Evolutionary conservation across 2,888 invertebrate genomes (phyloP), one percentile per base, ranked within the genome.

Genomic region (Polyommatus iphigenia): DNA sequence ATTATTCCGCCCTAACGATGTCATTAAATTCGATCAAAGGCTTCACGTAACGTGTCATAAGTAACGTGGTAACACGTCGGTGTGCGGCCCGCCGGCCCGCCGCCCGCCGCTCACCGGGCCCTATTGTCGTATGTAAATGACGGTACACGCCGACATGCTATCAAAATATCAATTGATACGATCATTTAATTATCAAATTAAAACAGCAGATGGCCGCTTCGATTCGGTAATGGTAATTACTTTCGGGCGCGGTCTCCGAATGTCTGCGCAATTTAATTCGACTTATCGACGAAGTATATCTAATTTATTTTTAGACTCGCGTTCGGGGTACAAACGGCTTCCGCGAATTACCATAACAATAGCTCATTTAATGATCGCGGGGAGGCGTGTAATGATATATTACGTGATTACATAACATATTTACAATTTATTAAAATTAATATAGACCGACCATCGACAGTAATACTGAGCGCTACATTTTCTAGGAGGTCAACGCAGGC

Each of bases 151-250:
- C 50, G 15, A 29, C 75, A 29, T 75, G 75, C 75, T 75, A 75
- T 75, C 75, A 54, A 75, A 50, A 29, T 75, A 75, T 75, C 50
- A 75, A 75, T 75, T 50, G 54, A 75, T 75, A 50, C 46, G 15
- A 75, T 75, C 75, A 54, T 75, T 75, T 75, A 75, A 75, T 75
- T 75, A 75, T 75, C 50, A 75, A 75, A 75, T 54, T 75, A 75
- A 41, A 75, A 75, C 75, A 54, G 50, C 75, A 75, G 75, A 75
- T 75, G 75, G 46, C 54, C 54, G 54, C 54, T 75, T 75, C 75
- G 46, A 75, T 75, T 75, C 46, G 24, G 75, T 75, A 50, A 75
- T 54, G 54, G 75, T 75, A 75, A 75, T 75, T 67, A 67, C 67
- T 67, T 67, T 73, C 50, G 75, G 75, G 75, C 50, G 75, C 75